Evolutionary conservation across 2,888 invertebrate species (phyloP).

Genomic region (Ischnura elegans): DNA sequence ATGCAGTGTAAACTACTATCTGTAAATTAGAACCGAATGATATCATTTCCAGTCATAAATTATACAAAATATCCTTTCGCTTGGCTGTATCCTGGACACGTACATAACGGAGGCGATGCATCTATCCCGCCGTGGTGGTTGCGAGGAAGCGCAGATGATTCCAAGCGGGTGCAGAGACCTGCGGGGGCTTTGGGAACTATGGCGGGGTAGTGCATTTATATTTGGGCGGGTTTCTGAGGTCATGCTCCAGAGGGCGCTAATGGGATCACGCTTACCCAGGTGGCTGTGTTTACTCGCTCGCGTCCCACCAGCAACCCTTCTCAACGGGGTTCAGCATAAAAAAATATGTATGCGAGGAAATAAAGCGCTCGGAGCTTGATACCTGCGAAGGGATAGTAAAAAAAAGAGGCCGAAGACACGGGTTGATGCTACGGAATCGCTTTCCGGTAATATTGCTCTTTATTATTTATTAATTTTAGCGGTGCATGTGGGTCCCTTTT

Average conservation of each 20-base stretch:
- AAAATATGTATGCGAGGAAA: not conserved
- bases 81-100: no score
- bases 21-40: no score
- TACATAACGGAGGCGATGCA: no score
- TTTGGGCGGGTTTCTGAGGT: not conserved
- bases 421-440: not conserved
- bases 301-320: not conserved
- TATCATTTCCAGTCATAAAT: no score
- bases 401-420: not conserved
- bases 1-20: no score
- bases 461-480: not conserved
- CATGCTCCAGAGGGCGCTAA: not conserved
- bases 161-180: no score
- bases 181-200: not conserved
- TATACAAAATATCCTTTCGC: no score
- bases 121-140: not conserved
- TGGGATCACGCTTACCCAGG: conserved; percentile 24
- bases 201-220: not conserved
- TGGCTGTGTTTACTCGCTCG: not conserved
- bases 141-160: not conserved
- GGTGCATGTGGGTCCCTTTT: not conserved
- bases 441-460: not conserved
- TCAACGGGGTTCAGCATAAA: not conserved
- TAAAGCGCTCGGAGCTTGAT: not conserved
- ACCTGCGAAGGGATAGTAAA: not conserved